Evolutionary conservation across 2,797 vertebrate genomes (phyloP).

Genomic region (Sus cebifrons): DNA sequence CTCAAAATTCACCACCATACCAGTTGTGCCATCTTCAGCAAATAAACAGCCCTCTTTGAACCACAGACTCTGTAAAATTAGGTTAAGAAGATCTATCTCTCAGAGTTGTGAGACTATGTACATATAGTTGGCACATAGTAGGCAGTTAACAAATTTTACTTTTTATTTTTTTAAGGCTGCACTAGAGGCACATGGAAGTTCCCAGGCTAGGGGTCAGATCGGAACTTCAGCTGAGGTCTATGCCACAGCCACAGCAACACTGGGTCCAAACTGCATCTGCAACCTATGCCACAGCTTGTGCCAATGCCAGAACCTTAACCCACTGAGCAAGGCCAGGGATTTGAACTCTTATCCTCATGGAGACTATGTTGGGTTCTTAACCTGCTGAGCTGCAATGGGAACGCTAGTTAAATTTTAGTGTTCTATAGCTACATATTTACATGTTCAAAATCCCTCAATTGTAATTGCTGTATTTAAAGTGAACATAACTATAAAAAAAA

Average conservation of each 20-base stretch:
- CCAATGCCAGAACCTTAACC: too few species aligned
- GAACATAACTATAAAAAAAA: slow-evolving; percentile 16
- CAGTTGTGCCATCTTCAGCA: background rate
- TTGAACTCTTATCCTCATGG: too few species aligned
- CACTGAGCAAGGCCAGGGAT: too few species aligned
- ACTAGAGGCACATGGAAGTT: too few species aligned
- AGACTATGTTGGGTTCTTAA: too few species aligned
- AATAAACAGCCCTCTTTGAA: background rate
- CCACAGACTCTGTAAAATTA: slow-evolving; percentile 2
- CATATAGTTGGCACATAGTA: background rate
- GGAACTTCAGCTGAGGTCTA: too few species aligned
- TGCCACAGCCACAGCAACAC: too few species aligned
- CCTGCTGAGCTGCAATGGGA: too few species aligned
- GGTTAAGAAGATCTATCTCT: background rate
- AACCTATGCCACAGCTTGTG: too few species aligned
- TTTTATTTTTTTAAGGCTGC: too few species aligned
- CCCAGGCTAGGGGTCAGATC: too few species aligned
- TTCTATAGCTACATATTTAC: background rate
- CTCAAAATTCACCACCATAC: slow-evolving; percentile 1
- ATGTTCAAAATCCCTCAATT: background rate
- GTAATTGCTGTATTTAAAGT: slow-evolving; percentile 6
- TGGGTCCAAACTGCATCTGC: too few species aligned
- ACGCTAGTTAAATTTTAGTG: background rate
- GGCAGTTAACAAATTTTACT: background rate
- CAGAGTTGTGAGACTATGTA: background rate